Evolutionary conservation across 64 coral and sea anemone species (phyloP).

Genomic region (Stichodactyla mertensii): DNA sequence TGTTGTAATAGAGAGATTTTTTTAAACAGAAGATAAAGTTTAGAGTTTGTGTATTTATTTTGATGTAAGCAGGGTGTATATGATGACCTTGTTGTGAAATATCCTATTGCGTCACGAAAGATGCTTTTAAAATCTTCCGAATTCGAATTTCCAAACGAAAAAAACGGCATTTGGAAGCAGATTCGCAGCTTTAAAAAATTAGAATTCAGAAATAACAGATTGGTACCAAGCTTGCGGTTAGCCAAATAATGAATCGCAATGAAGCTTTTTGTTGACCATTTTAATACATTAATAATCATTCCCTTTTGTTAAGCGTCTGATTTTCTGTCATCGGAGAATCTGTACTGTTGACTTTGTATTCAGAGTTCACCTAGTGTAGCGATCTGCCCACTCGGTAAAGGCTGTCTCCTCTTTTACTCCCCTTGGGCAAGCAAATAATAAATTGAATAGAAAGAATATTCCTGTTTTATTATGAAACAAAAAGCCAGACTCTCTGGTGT

Average conservation of each 20-base stretch:
- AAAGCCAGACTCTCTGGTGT: constrained; percentile 10
- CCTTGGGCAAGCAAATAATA: background rate
- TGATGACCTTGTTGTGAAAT: background rate
- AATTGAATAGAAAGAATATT: background rate
- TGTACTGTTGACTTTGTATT: background rate
- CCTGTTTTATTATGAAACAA: background rate
- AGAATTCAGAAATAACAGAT: background rate
- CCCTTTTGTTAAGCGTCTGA: background rate
- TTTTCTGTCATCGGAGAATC: background rate
- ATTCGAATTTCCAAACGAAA: background rate
- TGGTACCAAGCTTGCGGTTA: background rate
- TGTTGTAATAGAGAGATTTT: background rate
- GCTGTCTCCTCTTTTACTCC: background rate
- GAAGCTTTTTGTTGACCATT: background rate
- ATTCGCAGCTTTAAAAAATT: background rate
- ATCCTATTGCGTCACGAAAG: background rate
- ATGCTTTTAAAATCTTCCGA: background rate
- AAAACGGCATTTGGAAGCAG: background rate
- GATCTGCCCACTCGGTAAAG: background rate
- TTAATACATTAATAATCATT: constrained; percentile 1
- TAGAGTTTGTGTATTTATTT: constrained; percentile 5
- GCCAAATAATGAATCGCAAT: background rate
- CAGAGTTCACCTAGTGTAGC: background rate
- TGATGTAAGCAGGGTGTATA: background rate
- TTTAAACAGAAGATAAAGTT: background rate